Percentiles rank a stretch among this genome's conserved stretches.
phyloP scores from a whole-genome alignment of 2,113 vertebrate species.

The Tragulus kanchil region DNA sequence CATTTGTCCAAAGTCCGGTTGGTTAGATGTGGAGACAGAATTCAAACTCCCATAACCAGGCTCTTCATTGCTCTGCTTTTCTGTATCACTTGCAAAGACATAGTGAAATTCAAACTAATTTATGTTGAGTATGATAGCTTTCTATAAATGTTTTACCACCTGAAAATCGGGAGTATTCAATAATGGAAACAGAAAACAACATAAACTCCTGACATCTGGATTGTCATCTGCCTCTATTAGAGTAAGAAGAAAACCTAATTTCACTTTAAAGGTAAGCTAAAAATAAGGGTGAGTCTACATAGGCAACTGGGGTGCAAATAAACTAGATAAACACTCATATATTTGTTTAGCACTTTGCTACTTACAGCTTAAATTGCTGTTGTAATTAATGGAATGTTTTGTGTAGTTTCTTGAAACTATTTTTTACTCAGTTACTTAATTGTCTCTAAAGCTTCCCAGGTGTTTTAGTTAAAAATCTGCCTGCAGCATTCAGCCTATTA shows the following conservation, averaged over 20 bases:
- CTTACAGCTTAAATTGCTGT: background rate
- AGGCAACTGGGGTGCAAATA: background rate
- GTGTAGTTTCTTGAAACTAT: background rate
- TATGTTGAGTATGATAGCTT: background rate
- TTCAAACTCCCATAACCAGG: background rate
- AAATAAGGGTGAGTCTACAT: background rate
- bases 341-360: slow-evolving; percentile 13
- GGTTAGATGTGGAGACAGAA: background rate
- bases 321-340: background rate
- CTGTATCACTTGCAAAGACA: background rate
- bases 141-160: slow-evolving; percentile 12
- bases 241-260: background rate
- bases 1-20: background rate
- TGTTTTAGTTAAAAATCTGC: background rate
- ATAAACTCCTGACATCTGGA: background rate
- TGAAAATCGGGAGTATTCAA: background rate
- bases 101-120: background rate
- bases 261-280: background rate
- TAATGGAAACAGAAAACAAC: background rate
- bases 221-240: background rate
- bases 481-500: background rate
- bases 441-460: background rate
- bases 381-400: background rate
- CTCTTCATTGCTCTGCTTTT: background rate
- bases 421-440: background rate